phyloP scores from a whole-genome alignment of 2,797 vertebrate species.

The Cynopterus sphinx region DNA sequence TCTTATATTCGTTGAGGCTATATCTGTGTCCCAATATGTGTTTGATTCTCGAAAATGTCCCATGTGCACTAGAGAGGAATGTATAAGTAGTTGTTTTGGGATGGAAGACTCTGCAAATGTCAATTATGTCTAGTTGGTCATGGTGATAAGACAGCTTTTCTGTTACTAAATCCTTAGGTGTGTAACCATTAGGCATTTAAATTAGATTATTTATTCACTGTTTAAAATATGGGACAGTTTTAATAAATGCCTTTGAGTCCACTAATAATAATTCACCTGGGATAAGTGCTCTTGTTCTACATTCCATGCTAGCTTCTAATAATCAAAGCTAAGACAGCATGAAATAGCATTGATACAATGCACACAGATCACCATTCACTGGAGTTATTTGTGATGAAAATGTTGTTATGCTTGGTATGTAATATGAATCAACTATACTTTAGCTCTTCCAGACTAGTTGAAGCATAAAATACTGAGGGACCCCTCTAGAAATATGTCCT shows the following conservation, averaged over 20 bases:
- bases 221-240: not conserved
- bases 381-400: not conserved
- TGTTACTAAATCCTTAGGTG: not conserved
- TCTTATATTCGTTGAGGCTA: no score
- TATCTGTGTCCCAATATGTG: no score
- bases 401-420: not conserved
- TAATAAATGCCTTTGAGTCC: not conserved
- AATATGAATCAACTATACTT: not conserved
- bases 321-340: not conserved
- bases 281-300: not conserved
- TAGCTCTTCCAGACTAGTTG: not conserved
- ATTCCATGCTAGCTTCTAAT: not conserved
- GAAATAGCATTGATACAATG: not conserved
- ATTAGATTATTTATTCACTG: not conserved
- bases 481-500: not conserved
- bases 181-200: not conserved
- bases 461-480: not conserved
- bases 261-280: not conserved
- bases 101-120: no score
- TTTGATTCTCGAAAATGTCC: no score
- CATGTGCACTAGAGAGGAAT: no score
- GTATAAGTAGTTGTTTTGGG: no score
- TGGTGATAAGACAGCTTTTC: not conserved
- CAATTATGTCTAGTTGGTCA: not conserved
- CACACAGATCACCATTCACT: not conserved